Evolutionary conservation across 2,797 vertebrate genomes (phyloP), one percentile per base, ranked within the genome.

Genomic region (Poeciliopsis gracilis): DNA sequence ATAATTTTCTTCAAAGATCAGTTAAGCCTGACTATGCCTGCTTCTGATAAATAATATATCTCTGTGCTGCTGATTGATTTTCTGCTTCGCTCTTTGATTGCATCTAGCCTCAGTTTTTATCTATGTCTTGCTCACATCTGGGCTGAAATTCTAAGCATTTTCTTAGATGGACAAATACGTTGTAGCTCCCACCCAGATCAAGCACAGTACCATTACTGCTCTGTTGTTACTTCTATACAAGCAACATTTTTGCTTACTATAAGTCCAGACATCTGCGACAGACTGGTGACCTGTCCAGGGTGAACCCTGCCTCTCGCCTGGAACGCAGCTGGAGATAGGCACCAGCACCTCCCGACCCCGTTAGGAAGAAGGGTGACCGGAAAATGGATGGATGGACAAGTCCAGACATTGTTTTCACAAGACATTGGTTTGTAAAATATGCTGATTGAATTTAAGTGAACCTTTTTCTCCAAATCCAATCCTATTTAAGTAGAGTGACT

Each of bases 51-150:
- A 57, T 57, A 57, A 57, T 57, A 57, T 57, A 57, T 57, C 53
- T 11, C 25, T 57, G 4, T 57, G 53, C n/a, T 53, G 57, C 33
- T 45, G 61, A 78, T 9, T 43, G 25, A 78, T 73, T 82, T 80
- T 63, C 80, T 78, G 71, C 72, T 75, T 66, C 5, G 38, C 73
- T 79, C 47, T 88, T 67, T 86, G 59, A 63, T 69, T 84, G 45
- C 59, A 86, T 82, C 46, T 69, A 30, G 0, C 43, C 23, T 72
- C 25, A 70, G 30, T 77, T 57, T 57, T 66, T 57, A 49, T 55
- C 30, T 71, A 70, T 57, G n/a, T 75, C 33, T 76, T 30, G 0
- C 53, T 10, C 59, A 82, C 80, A 81, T 63, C 41, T 53, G 55
- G 2, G 41, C 25, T 36, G 25, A 82, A 79, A 49, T 74, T 70